These are phyloP conservation scores for Ibidorhyncha struthersii DNA, from an alignment of 2,113 vertebrate species.

Conservation along the genomic window DNA sequence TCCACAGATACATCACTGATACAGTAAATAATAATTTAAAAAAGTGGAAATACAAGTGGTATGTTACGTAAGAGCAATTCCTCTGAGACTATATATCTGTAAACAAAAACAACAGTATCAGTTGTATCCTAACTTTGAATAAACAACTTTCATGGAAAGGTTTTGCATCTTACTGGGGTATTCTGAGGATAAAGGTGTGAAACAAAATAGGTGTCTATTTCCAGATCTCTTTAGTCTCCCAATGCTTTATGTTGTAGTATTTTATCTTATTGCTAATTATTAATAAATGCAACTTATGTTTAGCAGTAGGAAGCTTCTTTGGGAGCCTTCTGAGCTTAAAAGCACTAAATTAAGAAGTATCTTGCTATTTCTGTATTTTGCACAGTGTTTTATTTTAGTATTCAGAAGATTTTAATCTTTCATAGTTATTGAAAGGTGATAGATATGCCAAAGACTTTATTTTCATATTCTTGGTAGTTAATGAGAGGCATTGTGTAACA, in stretches of 20 bases:
- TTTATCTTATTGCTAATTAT: background rate
- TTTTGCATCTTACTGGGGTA: background rate
- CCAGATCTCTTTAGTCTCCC: background rate
- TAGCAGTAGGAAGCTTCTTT: background rate
- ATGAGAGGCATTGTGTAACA: background rate
- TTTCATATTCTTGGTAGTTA: background rate
- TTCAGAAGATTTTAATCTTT: background rate
- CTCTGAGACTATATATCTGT: background rate
- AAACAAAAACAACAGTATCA: background rate
- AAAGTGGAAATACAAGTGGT: rapidly evolving
- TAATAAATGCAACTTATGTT: background rate
- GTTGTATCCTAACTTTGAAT: background rate
- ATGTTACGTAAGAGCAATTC: background rate
- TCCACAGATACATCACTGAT: background rate
- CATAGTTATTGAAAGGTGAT: background rate
- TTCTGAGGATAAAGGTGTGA: background rate
- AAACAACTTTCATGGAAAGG: background rate
- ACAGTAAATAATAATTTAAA: background rate
- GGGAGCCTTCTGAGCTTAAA: background rate
- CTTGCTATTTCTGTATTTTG: background rate
- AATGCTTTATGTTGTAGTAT: background rate
- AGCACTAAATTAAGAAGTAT: background rate
- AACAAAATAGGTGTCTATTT: background rate
- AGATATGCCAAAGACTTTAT: background rate
- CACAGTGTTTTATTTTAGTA: background rate